These are phyloP conservation scores for Drosophila silvestris DNA, from an alignment of 2,888 invertebrate species.

Conservation along the genomic window DNA sequence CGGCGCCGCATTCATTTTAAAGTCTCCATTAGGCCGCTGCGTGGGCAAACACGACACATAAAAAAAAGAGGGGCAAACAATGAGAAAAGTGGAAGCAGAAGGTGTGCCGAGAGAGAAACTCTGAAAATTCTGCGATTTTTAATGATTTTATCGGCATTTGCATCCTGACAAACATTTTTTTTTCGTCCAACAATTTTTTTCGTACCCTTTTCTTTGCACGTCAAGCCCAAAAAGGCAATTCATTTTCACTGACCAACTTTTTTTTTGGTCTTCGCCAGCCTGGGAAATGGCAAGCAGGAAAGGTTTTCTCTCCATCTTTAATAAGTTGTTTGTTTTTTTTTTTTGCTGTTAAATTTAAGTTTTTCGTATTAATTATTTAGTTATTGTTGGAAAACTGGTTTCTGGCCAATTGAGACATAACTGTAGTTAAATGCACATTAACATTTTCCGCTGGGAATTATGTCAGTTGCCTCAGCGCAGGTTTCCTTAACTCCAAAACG, in stretches of 20 bases:
- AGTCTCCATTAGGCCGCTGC: slow-evolving; percentile 67
- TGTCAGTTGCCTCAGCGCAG: slow-evolving; percentile 56
- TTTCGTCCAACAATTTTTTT: neutral
- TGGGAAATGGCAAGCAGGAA: slow-evolving; percentile 65
- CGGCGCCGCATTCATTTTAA: slow-evolving; percentile 60
- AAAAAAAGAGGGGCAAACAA: neutral
- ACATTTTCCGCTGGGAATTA: slow-evolving; percentile 76
- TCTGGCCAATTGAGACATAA: slow-evolving; percentile 72
- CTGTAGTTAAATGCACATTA: slow-evolving; percentile 70
- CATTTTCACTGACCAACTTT: slow-evolving; percentile 72
- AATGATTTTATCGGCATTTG: slow-evolving; percentile 57
- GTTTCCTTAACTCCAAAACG: slow-evolving; percentile 48
- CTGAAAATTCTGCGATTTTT: slow-evolving; percentile 34
- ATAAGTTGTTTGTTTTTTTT: slow-evolving; percentile 33
- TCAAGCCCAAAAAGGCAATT: slow-evolving; percentile 60
- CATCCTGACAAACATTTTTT: slow-evolving; percentile 51
- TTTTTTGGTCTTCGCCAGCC: slow-evolving; percentile 29
- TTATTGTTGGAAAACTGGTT: slow-evolving; percentile 57
- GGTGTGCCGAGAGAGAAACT: neutral
- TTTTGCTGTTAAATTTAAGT: slow-evolving; percentile 47
- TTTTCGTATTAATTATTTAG: slow-evolving; percentile 51
- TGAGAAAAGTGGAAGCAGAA: neutral
- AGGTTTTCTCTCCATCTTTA: slow-evolving; percentile 53
- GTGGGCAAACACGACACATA: slow-evolving; percentile 31
- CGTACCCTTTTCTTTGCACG: slow-evolving; percentile 12